phyloP scores from a whole-genome alignment of 2,888 invertebrate species.

The Hirudinaria manillensis region DNA sequence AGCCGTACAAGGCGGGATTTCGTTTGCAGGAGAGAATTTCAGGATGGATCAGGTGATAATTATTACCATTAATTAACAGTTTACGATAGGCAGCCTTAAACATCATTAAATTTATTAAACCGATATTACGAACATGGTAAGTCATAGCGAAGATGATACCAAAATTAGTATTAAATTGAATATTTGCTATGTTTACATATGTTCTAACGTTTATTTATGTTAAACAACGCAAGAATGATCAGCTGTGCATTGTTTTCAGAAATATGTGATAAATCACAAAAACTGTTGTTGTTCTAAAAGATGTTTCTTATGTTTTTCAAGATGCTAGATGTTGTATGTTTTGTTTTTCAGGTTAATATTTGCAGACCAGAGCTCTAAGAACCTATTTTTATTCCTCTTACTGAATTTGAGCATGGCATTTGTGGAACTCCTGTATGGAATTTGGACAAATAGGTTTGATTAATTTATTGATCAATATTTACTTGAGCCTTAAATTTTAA shows the following conservation, averaged over 20 bases:
- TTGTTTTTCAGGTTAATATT: slow-evolving; percentile 67
- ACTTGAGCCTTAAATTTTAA: not conserved
- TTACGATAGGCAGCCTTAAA: not conserved
- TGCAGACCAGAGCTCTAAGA: slow-evolving; percentile 84
- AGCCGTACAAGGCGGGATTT: slow-evolving; percentile 49
- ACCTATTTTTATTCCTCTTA: slow-evolving; percentile 82
- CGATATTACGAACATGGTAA: too few species aligned
- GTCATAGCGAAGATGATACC: too few species aligned
- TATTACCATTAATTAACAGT: not conserved
- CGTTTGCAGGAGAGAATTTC: slow-evolving; percentile 50
- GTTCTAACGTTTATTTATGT: too few species aligned
- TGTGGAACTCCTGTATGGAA: slow-evolving; percentile 85
- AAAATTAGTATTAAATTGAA: too few species aligned
- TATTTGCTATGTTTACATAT: too few species aligned
- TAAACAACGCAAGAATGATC: too few species aligned
- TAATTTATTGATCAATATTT: not conserved
- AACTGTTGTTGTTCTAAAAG: too few species aligned
- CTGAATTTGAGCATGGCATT: slow-evolving; percentile 93
- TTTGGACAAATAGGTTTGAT: slow-evolving; percentile 56
- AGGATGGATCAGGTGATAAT: slow-evolving; percentile 53
- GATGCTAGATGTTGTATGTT: not conserved
- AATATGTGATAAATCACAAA: too few species aligned
- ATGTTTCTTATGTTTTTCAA: too few species aligned
- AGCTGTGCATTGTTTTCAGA: too few species aligned
- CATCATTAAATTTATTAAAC: too few species aligned